Conservation (phyloP, 2,888 invertebrate genomes). For the Myopa testacea region DNA sequence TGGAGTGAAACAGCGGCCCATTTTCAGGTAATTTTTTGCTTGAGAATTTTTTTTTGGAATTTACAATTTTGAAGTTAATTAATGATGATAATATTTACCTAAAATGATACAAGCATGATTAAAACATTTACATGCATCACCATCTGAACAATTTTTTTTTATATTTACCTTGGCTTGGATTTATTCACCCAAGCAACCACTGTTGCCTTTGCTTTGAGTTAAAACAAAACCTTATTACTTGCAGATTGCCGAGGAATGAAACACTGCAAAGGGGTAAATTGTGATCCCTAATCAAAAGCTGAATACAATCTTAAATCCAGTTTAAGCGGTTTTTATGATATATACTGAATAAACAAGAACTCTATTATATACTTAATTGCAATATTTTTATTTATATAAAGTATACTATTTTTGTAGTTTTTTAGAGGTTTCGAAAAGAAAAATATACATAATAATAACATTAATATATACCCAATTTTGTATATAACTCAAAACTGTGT, state of each 20-base stretch:
- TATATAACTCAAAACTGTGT: not conserved
- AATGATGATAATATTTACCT: slow-evolving; percentile 12
- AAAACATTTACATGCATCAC: slow-evolving; percentile 56
- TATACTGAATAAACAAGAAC: too few species aligned
- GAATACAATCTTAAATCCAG: not conserved
- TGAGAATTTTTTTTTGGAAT: not conserved
- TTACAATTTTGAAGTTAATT: not conserved
- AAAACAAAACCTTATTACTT: slow-evolving; percentile 12
- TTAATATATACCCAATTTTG: too few species aligned
- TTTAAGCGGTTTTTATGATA: too few species aligned
- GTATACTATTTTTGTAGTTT: too few species aligned
- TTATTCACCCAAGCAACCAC: too few species aligned
- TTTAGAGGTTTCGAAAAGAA: too few species aligned
- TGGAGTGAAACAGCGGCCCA: not conserved
- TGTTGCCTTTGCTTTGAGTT: not conserved
- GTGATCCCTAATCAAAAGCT: not conserved
- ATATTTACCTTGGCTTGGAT: not conserved
- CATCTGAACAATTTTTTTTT: slow-evolving; percentile 53
- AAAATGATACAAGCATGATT: slow-evolving; percentile 40
- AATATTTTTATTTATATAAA: too few species aligned
- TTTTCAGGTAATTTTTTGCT: not conserved
- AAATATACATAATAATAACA: too few species aligned
- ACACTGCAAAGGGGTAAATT: not conserved
- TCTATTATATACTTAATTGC: too few species aligned
- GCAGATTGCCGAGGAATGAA: not conserved